Conservation (phyloP, 2,113 vertebrate species). For the Emydocephalus ijimae region DNA sequence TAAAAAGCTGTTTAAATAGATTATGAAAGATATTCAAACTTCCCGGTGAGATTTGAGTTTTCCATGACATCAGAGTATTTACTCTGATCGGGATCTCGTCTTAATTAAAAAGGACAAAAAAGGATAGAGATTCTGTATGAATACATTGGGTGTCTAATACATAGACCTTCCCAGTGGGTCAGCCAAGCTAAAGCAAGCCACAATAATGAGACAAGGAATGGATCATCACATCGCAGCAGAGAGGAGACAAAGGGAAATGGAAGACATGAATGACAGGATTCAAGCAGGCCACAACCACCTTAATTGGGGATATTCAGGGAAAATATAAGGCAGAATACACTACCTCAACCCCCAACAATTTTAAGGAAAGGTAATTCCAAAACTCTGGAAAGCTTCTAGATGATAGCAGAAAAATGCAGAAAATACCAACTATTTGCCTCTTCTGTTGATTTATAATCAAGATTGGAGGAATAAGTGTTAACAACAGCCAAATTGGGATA, state of each 20-base stretch:
- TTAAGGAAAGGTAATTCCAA: neutral
- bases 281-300: neutral
- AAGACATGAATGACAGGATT: neutral
- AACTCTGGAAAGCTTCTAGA: neutral
- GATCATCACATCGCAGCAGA: constrained; percentile 14
- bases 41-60: constrained; percentile 61
- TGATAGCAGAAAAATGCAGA: neutral
- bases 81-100: constrained; percentile 48
- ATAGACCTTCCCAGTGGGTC: constrained; percentile 33
- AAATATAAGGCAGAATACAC: neutral
- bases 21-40: constrained; percentile 60
- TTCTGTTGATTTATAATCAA: neutral
- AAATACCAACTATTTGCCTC: neutral
- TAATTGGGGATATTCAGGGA: neutral
- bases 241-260: neutral
- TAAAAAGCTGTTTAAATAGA: constrained; percentile 69
- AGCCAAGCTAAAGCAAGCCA: constrained; percentile 34
- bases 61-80: constrained; percentile 50
- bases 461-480: neutral
- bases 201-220: constrained; percentile 32
- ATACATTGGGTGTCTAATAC: neutral
- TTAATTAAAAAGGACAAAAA: constrained; percentile 43
- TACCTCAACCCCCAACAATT: neutral
- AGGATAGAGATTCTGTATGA: neutral
- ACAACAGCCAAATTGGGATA: neutral